Base-by-base conservation (phyloP, 2,888 invertebrate species). In the Acronicta aceris region DNA sequence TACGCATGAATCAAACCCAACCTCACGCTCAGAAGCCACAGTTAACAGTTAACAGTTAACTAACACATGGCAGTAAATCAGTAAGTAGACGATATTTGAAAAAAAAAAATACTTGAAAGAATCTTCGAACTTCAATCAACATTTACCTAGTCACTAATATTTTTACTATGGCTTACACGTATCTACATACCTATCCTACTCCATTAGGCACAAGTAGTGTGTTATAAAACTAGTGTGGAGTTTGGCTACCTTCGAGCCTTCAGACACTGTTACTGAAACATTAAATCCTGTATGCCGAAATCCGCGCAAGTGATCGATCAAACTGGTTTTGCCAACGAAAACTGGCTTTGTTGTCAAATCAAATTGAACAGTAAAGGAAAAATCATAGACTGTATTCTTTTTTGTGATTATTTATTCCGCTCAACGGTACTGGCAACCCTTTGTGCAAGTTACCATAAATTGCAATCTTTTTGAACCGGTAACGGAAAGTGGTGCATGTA, bases 391-490 rank as follows among this genome's bases (percentile, higher is more conserved):
- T 33, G n/a, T n/a, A 1, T n/a, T 15, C 2, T 41, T 41, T 53
- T 16, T 15, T 9, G 6, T 13, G 4, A 3, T 43, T 60, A 59
- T 59, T 36, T 46, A 66, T 71, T 60, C 50, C 54, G 47, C 72
- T 60, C 56, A 72, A 72, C 52, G 53, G 40, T 41, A 54, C 41
- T 50, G 50, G n/a, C 5, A 71, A 4, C 38, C 50, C 59, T 74
- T 66, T 63, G 60, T 60, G 30, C 51, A 43, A 41, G 27, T 62
- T 65, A 51, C 50, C 59, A 63, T 62, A 64, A 64, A 72, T 66
- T 53, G 47, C 21, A 51, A 51, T 36, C 45, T 13, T 47, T 66
- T 70, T 70, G 67, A 70, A 2, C 2, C 21, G 4, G 21, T 21
- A 21, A 21, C 21, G 4, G 21, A 21, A 21, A n/a, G 53, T 21